phyloP scores from a whole-genome alignment of 2,888 invertebrate species.

The Morpho helenor region DNA sequence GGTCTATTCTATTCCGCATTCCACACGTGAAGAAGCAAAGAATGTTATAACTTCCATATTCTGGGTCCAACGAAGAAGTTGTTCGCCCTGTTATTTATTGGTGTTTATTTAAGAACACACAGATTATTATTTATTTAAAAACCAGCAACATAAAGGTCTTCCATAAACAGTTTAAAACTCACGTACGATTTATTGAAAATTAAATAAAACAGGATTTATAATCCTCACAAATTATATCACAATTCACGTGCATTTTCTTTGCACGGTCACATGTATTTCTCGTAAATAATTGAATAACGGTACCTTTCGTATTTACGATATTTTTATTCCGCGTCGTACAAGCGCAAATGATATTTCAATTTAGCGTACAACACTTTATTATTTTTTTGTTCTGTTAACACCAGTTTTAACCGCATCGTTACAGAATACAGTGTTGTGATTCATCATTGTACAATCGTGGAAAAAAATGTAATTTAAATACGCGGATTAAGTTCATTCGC shows the following conservation, averaged over 20 bases:
- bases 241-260: conserved; percentile 3
- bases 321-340: background rate
- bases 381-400: conserved; percentile 8
- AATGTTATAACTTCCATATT: too few species aligned
- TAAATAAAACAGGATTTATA: conserved; percentile 2
- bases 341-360: conserved; percentile 16
- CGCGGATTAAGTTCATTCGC: conserved; percentile 15
- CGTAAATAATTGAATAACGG: conserved; percentile 13
- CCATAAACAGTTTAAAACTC: too few species aligned
- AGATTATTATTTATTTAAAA: too few species aligned
- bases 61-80: too few species aligned
- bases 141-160: too few species aligned
- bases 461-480: conserved; percentile 11
- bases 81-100: too few species aligned
- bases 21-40: too few species aligned
- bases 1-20: too few species aligned
- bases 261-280: conserved; percentile 13
- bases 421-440: background rate
- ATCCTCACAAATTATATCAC: background rate
- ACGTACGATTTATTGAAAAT: too few species aligned
- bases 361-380: conserved; percentile 6
- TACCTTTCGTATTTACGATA: conserved; percentile 13
- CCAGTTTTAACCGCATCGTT: conserved; percentile 13
- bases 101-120: too few species aligned
- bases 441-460: conserved; percentile 14